Evolutionary conservation across 2,888 invertebrate species (phyloP).

Genomic region (Melanchra persicariae): DNA sequence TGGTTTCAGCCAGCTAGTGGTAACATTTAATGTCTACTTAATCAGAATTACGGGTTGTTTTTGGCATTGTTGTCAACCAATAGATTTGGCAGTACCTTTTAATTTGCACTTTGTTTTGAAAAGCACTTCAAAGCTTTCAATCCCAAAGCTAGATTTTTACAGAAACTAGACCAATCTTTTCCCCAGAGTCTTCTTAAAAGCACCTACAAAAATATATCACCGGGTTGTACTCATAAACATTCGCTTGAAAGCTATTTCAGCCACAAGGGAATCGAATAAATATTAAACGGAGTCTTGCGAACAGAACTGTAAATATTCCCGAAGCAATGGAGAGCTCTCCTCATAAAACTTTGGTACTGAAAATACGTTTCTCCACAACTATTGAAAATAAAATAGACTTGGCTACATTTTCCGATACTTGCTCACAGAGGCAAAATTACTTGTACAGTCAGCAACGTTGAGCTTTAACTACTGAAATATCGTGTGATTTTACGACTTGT

Average conservation of each 20-base stretch:
- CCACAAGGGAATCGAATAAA: constrained; percentile 22
- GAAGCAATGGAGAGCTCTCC: constrained; percentile 28
- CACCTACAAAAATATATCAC: constrained; percentile 20
- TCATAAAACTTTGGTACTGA: constrained; percentile 40
- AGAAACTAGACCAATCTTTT: not conserved
- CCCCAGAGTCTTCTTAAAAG: constrained; percentile 11
- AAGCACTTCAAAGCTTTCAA: not conserved
- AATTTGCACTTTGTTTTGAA: no score
- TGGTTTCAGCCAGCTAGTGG: not conserved
- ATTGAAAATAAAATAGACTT: constrained; percentile 4
- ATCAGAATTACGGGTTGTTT: not conserved
- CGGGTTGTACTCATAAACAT: constrained; percentile 5
- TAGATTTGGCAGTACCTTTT: no score
- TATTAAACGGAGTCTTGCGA: constrained; percentile 29
- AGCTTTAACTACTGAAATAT: not conserved
- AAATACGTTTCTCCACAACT: constrained; percentile 15
- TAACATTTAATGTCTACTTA: not conserved
- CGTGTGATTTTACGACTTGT: not conserved
- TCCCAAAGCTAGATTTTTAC: not conserved
- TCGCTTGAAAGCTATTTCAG: not conserved
- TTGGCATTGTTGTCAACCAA: no score
- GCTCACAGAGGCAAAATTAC: not conserved
- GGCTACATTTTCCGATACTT: constrained; percentile 10
- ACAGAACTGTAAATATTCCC: constrained; percentile 26
- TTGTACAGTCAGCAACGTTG: not conserved